phyloP scores from a whole-genome alignment of 2,888 invertebrate genomes.

The Drosophila ustulata region DNA sequence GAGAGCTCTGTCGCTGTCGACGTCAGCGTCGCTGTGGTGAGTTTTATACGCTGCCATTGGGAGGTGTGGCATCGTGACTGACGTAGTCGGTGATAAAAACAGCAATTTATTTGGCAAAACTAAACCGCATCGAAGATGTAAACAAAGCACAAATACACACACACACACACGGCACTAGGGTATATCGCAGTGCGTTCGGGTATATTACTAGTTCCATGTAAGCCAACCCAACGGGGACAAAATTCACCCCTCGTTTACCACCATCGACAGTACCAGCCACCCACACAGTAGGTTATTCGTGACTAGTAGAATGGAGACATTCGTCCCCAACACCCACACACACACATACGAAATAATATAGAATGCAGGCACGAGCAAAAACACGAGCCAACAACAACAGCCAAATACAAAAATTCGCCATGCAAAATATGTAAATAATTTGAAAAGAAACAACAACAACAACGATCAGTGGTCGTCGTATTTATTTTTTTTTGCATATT shows the following conservation, averaged over 20 bases:
- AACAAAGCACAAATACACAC: constrained; percentile 61
- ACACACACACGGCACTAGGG: background rate
- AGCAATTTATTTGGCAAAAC: constrained; percentile 58
- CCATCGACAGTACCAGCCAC: too few relatives aligned
- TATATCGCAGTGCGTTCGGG: too few relatives aligned
- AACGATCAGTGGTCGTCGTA: constrained; percentile 21
- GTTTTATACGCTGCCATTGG: constrained; percentile 50
- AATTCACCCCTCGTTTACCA: too few relatives aligned
- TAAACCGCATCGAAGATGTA: constrained; percentile 67
- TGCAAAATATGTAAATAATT: constrained; percentile 36
- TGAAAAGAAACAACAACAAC: constrained; percentile 31
- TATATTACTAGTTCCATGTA: too few relatives aligned
- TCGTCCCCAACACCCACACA: background rate
- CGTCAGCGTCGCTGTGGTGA: constrained; percentile 46
- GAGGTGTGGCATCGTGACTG: constrained; percentile 65
- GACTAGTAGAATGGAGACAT: too few relatives aligned
- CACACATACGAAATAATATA: constrained; percentile 10
- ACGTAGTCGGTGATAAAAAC: constrained; percentile 39
- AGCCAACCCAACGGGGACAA: too few relatives aligned
- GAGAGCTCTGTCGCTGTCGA: background rate
- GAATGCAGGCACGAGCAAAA: constrained; percentile 42
- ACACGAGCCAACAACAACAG: constrained; percentile 47
- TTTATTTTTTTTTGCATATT: constrained; percentile 55
- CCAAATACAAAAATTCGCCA: constrained; percentile 30
- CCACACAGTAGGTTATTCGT: too few relatives aligned